Evolutionary conservation across 1,140 invertebrate genomes (phyloP), one percentile per base, ranked within the genome.

Genomic region (Drosophila ambigua): DNA sequence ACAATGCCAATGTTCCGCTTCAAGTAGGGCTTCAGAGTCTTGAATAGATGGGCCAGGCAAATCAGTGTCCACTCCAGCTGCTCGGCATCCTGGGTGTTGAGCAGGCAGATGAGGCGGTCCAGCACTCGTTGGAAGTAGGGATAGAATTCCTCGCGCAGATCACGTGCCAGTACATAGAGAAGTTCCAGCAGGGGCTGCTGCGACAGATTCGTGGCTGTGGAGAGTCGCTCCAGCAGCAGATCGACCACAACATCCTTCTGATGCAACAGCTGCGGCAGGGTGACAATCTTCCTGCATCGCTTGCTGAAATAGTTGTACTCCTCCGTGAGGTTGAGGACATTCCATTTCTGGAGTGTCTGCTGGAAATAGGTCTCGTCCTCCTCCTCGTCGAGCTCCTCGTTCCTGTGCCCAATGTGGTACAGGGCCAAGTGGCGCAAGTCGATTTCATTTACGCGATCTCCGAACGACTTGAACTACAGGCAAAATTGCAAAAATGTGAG

Each of bases 91-190:
- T 97, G 96, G 4, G 94, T 95, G 64, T 95, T 93, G 4, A 98
- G 90, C 16, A 98, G 92, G 60, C 94, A 93, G 13, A 97, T 95
- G 2, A 97, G 92, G 13, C 95, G 93, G 55, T 94, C 93, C 5
- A 96, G 90, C 75, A 98, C 92, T 0, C 92, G 84, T 13, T 94
- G 93, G 87, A 98, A 98, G 80, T 97, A 94, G 44, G 93, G 92
- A 89, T 98, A 98, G 85, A 98, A 98, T 61, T 98, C 97, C 83
- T 95, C 94, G 77, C 96, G 95, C 16, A 99, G 92, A 92, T 98
- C 98, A 92, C 95, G 95, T 6, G 96, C 96, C 44, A 98, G 88
- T 39, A 97, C 96, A 35, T 97, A 96, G 5, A 97, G 92, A 62
- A 98, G 97, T 95, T 98, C 97, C 51, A 98, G 92, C 50, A 97